phyloP scores from a whole-genome alignment of 2,797 vertebrate species.

The Calcarius lapponicus region DNA sequence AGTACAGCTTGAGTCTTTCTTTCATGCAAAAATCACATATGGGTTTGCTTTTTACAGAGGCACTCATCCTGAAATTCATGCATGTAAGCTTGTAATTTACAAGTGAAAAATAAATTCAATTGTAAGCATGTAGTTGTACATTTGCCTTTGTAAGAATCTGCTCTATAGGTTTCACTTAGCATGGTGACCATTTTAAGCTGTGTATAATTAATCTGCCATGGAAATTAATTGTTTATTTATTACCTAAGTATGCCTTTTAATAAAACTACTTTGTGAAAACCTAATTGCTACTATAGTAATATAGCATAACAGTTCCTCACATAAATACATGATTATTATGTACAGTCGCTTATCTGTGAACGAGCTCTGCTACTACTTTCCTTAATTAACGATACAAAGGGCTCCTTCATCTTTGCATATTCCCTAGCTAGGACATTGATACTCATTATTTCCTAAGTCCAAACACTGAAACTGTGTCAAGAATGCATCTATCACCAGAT shows the following conservation, averaged over 20 bases:
- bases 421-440: constrained; percentile 97
- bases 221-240: constrained; percentile 80
- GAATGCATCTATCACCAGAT: constrained; percentile 96
- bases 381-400: constrained; percentile 98
- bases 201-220: constrained; percentile 73
- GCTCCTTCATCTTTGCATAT: constrained; percentile 96
- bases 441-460: constrained; percentile 99
- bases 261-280: constrained; percentile 79
- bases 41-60: neutral
- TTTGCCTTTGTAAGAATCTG: neutral
- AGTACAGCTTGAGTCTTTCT: neutral
- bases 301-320: constrained; percentile 88
- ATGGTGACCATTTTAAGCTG: constrained; percentile 54
- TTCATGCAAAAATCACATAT: neutral
- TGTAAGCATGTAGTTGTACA: neutral
- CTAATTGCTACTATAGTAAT: constrained; percentile 85
- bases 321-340: constrained; percentile 98
- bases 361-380: constrained; percentile 86
- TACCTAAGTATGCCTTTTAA: constrained; percentile 76
- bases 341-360: constrained; percentile 92
- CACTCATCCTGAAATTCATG: neutral
- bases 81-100: neutral
- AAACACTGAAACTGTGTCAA: constrained; percentile 99
- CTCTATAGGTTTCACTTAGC: constrained; percentile 55
- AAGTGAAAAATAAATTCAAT: neutral